Percentiles rank a stretch among this genome's conserved stretches.
These are phyloP conservation scores for Papilio xuthus DNA, from an alignment of 1,140 invertebrate species.

Conservation along the genomic window DNA sequence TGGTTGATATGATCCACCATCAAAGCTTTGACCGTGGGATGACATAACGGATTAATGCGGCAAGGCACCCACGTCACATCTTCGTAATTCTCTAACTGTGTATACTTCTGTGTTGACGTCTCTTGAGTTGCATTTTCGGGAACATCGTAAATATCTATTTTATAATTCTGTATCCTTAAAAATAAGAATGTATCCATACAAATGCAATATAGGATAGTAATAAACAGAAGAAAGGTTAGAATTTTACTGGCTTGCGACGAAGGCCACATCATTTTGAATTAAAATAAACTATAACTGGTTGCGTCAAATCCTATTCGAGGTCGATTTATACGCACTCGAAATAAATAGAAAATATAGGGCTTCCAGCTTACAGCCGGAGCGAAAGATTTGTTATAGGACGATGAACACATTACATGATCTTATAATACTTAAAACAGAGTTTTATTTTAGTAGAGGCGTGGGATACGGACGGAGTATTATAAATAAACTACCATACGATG, in stretches of 20 bases:
- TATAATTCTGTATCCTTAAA: conserved; percentile 68
- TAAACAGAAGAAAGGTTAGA: conserved; percentile 61
- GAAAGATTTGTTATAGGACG: background rate
- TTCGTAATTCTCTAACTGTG: conserved; percentile 71
- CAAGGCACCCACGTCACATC: conserved; percentile 84
- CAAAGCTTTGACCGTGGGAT: conserved; percentile 88
- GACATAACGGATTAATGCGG: conserved; percentile 86
- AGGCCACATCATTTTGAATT: conserved; percentile 76
- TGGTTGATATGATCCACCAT: conserved; percentile 89
- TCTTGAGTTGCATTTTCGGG: conserved; percentile 54
- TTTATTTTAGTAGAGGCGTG: conserved; percentile 18
- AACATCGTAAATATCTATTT: conserved; percentile 60
- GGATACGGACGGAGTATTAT: conserved; percentile 10
- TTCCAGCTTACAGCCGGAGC: conserved; percentile 20
- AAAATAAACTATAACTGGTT: conserved; percentile 31
- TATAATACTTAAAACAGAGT: conserved; percentile 15
- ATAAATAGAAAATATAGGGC: conserved; percentile 26
- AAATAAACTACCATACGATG: conserved; percentile 11
- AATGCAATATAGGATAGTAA: conserved; percentile 66
- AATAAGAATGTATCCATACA: conserved; percentile 73
- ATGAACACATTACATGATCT: conserved; percentile 1
- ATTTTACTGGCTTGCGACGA: conserved; percentile 76
- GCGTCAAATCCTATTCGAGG: conserved; percentile 33
- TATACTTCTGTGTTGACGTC: conserved; percentile 52
- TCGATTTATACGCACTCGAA: conserved; percentile 25